phyloP scores from a whole-genome alignment of 2,797 vertebrate species.

The Falco biarmicus region DNA sequence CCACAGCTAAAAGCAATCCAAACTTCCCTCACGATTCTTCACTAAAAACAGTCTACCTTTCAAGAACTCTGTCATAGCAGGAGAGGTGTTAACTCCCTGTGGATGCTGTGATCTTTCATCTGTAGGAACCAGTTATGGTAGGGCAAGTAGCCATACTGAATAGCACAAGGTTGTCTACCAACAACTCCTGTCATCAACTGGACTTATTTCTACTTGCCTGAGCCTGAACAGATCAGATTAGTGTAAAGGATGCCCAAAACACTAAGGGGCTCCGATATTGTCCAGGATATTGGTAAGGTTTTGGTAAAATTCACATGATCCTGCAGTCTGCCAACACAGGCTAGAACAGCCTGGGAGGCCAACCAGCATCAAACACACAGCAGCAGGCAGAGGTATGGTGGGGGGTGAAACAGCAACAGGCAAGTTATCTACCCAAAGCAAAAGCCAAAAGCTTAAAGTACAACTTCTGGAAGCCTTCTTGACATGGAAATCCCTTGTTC shows the following conservation, averaged over 20 bases:
- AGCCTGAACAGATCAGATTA: neutral
- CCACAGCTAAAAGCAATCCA: neutral
- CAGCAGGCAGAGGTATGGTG: neutral
- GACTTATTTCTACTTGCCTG: neutral
- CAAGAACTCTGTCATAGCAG: neutral
- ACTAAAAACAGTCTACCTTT: neutral
- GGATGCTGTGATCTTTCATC: neutral
- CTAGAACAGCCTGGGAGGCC: neutral
- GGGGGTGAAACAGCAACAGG: neutral
- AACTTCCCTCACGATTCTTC: neutral
- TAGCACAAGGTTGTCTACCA: neutral
- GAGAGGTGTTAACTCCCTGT: neutral
- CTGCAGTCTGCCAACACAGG: neutral
- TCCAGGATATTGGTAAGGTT: neutral
- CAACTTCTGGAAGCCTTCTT: neutral
- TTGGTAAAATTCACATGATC: neutral
- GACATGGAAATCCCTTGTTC: neutral
- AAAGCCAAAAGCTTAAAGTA: neutral
- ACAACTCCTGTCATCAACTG: neutral
- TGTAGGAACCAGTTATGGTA: neutral
- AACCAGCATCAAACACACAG: neutral
- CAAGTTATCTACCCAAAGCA: neutral
- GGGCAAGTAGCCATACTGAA: neutral
- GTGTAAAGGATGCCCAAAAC: neutral
- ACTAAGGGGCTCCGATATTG: neutral